These are phyloP conservation scores for Formica selysi DNA, from an alignment of 1,140 invertebrate genomes.

Conservation along the genomic window DNA sequence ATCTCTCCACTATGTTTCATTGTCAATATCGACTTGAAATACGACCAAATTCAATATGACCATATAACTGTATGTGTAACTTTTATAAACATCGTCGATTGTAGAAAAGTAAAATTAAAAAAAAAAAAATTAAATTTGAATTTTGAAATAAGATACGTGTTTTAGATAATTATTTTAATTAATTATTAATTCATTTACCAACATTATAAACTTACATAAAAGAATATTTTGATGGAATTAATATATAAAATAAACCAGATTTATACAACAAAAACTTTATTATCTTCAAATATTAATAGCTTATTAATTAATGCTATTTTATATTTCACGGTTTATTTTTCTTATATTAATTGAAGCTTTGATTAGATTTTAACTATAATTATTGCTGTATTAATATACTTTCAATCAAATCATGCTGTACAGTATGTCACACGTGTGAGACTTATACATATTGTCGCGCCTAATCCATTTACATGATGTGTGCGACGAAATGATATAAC, in stretches of 20 bases:
- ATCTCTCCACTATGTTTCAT: slow-evolving; percentile 6
- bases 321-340: neutral
- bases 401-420: neutral
- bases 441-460: neutral
- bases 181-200: neutral
- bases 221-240: neutral
- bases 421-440: neutral
- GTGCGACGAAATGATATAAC: slow-evolving; percentile 43
- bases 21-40: slow-evolving; percentile 48
- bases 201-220: neutral
- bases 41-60: neutral
- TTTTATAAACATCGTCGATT: neutral
- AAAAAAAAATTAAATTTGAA: neutral
- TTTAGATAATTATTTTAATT: neutral
- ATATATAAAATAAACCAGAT: neutral
- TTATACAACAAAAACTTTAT: neutral
- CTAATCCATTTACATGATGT: slow-evolving; percentile 11
- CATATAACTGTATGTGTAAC: slow-evolving; percentile 5
- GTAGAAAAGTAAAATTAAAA: neutral
- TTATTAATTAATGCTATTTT: neutral
- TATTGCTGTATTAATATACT: neutral
- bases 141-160: neutral
- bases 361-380: neutral
- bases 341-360: neutral
- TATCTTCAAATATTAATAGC: neutral